Percentiles rank a stretch among this genome's conserved stretches.
Conservation (phyloP, 1,140 invertebrate genomes). For the Drosophila repletoides region DNA sequence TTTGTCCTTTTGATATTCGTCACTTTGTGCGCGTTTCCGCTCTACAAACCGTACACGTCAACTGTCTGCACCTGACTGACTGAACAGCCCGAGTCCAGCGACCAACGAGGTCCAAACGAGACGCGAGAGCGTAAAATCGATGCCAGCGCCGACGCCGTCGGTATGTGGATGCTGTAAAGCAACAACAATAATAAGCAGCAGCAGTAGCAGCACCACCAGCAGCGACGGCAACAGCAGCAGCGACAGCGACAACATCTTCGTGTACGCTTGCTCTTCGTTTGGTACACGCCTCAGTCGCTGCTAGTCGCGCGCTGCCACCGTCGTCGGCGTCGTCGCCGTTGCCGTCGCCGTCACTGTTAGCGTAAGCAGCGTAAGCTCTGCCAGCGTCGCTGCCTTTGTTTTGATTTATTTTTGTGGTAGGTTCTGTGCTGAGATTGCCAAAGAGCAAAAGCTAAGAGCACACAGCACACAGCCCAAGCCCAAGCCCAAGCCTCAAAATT, state of each 20-base stretch:
- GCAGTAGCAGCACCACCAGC: not conserved
- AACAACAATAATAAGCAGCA: slow-evolving; percentile 1
- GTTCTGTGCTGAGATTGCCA: slow-evolving; percentile 63
- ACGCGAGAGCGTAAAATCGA: slow-evolving; percentile 44
- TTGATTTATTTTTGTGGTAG: slow-evolving; percentile 77
- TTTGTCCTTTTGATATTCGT: slow-evolving; percentile 31
- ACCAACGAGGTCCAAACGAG: slow-evolving; percentile 22
- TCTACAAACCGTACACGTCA: slow-evolving; percentile 81
- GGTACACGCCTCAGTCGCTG: slow-evolving; percentile 30
- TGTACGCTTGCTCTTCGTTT: slow-evolving; percentile 20
- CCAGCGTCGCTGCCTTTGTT: slow-evolving; percentile 47
- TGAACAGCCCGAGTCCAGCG: slow-evolving; percentile 22
- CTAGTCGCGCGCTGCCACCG: not conserved
- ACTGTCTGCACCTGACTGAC: slow-evolving; percentile 82
- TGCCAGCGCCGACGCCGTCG: slow-evolving; percentile 48
- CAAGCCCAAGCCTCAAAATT: slow-evolving; percentile 33
- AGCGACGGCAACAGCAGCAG: not conserved
- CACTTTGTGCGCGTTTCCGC: slow-evolving; percentile 55
- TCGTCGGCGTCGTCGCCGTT: slow-evolving; percentile 10
- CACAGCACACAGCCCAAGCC: slow-evolving; percentile 3
- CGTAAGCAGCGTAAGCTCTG: too few relatives aligned
- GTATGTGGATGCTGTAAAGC: slow-evolving; percentile 67
- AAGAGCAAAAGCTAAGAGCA: slow-evolving; percentile 59
- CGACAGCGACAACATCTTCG: slow-evolving; percentile 37
- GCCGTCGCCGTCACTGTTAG: not conserved